These are phyloP conservation scores for Charina bottae DNA, from an alignment of 2,113 vertebrate species.

Conservation along the genomic window DNA sequence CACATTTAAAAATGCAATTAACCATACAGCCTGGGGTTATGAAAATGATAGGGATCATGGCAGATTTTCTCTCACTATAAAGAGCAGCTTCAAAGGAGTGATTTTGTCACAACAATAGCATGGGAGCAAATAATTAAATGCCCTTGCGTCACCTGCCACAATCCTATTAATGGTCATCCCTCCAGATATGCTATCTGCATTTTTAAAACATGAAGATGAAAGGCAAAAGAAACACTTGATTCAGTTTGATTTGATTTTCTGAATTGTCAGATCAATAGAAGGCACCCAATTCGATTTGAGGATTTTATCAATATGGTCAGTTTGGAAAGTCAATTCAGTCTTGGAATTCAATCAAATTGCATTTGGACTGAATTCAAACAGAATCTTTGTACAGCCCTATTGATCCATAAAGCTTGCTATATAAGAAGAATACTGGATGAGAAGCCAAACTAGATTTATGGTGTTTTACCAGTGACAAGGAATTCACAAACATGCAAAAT, in stretches of 20 bases:
- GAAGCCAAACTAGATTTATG: background rate
- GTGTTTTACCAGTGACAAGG: background rate
- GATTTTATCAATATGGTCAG: background rate
- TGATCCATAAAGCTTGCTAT: background rate
- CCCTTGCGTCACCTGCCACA: too few species aligned
- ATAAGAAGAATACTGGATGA: background rate
- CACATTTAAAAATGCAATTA: background rate
- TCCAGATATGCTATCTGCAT: background rate
- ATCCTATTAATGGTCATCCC: background rate
- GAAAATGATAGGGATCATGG: background rate
- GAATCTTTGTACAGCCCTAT: background rate
- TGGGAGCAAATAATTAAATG: background rate
- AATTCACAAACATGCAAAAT: background rate
- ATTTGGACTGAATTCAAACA: background rate
- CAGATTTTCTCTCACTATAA: background rate
- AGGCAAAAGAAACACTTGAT: background rate
- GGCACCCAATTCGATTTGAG: background rate
- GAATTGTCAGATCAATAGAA: background rate
- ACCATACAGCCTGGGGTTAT: background rate
- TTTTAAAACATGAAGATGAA: background rate
- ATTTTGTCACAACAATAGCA: background rate
- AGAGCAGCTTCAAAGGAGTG: background rate
- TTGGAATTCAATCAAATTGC: background rate
- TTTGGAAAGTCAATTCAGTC: background rate
- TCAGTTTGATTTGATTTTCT: background rate